phyloP scores from a whole-genome alignment of 1,140 invertebrate genomes.

The Solenopsis invicta region DNA sequence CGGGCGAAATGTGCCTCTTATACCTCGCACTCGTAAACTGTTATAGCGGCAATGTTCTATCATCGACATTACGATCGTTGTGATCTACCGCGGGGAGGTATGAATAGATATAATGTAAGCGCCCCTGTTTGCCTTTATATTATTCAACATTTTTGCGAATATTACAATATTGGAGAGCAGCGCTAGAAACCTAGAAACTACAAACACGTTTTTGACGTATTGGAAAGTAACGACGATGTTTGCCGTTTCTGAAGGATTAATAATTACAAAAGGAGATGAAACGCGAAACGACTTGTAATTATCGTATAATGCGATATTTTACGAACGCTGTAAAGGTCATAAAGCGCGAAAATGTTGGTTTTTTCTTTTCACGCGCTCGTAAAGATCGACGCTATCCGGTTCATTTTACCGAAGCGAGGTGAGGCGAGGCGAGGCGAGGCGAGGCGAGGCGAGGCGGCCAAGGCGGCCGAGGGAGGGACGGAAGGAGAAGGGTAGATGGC shows the following conservation, averaged over 20 bases:
- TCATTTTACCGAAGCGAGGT: conserved; percentile 46
- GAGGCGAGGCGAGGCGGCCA: conserved; percentile 13
- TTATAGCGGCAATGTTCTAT: conserved; percentile 20
- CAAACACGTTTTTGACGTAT: not conserved
- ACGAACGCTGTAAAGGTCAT: conserved; percentile 2
- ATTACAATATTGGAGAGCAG: not conserved
- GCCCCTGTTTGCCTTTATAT: not conserved
- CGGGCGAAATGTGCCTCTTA: conserved; percentile 23
- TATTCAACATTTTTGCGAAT: not conserved
- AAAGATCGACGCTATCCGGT: conserved; percentile 52
- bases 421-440: conserved; percentile 29
- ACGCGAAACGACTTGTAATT: conserved; percentile 18
- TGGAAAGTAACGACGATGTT: not conserved
- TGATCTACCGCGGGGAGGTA: not conserved
- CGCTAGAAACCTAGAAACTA: not conserved
- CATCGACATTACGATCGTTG: conserved; percentile 3
- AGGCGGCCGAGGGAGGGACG: not conserved
- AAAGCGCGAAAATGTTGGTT: not conserved
- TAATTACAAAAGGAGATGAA: not conserved
- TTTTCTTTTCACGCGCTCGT: conserved; percentile 40
- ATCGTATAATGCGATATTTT: conserved; percentile 29
- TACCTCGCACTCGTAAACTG: conserved; percentile 26
- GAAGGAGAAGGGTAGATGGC: conserved; percentile 37
- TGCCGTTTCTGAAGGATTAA: not conserved
- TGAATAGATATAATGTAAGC: not conserved